Conservation (phyloP, 2,113 vertebrate genomes). For the Syngnathus floridae region DNA sequence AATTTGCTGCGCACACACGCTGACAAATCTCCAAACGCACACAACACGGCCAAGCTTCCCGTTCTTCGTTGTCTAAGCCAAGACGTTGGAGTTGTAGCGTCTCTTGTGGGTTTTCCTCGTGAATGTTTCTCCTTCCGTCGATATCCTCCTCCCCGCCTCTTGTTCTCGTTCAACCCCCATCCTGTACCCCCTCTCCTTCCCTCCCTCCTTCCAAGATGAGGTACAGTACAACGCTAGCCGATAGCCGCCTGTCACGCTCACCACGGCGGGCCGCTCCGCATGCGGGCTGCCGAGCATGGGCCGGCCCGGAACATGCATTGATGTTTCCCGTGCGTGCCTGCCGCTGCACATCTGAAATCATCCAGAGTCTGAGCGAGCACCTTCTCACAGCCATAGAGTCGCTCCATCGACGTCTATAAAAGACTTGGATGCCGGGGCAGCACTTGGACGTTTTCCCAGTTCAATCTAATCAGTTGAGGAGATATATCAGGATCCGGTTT, state of each 20-base stretch:
- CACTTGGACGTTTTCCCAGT: slow-evolving; percentile 45
- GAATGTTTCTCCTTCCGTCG: slow-evolving; percentile 50
- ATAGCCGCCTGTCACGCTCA: slow-evolving; percentile 63
- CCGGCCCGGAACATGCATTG: slow-evolving; percentile 56
- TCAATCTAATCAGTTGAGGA: slow-evolving; percentile 43
- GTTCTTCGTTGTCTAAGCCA: slow-evolving; percentile 66
- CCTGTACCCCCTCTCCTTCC: slow-evolving; percentile 12
- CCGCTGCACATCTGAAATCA: slow-evolving; percentile 59
- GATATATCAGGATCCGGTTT: slow-evolving; percentile 37
- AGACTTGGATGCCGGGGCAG: slow-evolving; percentile 52
- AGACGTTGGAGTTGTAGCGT: slow-evolving; percentile 75
- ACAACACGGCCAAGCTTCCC: slow-evolving; percentile 51
- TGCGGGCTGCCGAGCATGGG: slow-evolving; percentile 62
- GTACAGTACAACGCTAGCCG: slow-evolving; percentile 68
- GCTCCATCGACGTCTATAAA: slow-evolving; percentile 41
- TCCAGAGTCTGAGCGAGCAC: slow-evolving; percentile 63
- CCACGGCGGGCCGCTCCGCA: slow-evolving; percentile 66
- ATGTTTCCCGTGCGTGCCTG: slow-evolving; percentile 54
- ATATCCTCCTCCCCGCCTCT: slow-evolving; percentile 23
- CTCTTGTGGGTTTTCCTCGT: slow-evolving; percentile 65
- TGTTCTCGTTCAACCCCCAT: slow-evolving; percentile 20
- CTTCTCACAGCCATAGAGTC: slow-evolving; percentile 56
- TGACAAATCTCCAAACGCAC: slow-evolving; percentile 17
- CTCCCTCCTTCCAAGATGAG: slow-evolving; percentile 51
- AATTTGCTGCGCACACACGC: slow-evolving; percentile 8